Evolutionary conservation across 2,113 vertebrate genomes (phyloP).

Genomic region (Taurulus bubalis): DNA sequence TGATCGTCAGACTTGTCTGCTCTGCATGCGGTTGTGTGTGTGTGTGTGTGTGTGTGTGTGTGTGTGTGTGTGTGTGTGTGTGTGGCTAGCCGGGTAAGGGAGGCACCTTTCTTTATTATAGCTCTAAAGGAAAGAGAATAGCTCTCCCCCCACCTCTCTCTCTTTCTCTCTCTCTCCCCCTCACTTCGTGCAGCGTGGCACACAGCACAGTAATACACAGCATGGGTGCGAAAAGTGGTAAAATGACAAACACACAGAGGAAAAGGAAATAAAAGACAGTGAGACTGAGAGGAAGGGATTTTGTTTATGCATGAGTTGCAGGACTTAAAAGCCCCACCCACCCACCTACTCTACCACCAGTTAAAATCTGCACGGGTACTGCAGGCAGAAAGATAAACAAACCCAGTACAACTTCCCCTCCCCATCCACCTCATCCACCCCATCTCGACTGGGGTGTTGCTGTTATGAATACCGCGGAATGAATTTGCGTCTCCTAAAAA

Average conservation of each 20-base stretch:
- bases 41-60: slow-evolving; percentile 20
- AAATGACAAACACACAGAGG: slow-evolving; percentile 52
- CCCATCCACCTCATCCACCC: slow-evolving; percentile 22
- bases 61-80: slow-evolving; percentile 11
- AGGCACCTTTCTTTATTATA: slow-evolving; percentile 27
- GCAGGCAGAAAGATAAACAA: slow-evolving; percentile 66
- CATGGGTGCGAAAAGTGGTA: slow-evolving; percentile 43
- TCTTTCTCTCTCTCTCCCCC: slow-evolving; percentile 3
- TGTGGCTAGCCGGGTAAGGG: background rate
- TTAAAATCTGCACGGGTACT: slow-evolving; percentile 69
- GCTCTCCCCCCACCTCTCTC: background rate
- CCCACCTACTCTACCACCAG: slow-evolving; percentile 54
- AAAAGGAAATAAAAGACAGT: slow-evolving; percentile 59
- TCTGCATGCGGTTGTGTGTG: slow-evolving; percentile 15
- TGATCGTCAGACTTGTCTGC: slow-evolving; percentile 24
- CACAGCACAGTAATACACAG: slow-evolving; percentile 44
- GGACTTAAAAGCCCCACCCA: slow-evolving; percentile 64
- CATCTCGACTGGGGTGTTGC: slow-evolving; percentile 18
- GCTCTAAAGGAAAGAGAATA: slow-evolving; percentile 8
- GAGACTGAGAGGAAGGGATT: slow-evolving; percentile 39
- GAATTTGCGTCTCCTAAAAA: slow-evolving; percentile 41
- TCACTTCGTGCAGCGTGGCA: slow-evolving; percentile 23
- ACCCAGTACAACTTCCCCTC: slow-evolving; percentile 28
- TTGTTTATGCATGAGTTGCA: slow-evolving; percentile 70
- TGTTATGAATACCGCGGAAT: slow-evolving; percentile 53